phyloP scores from a whole-genome alignment of 2,888 invertebrate species.

The Dynastes tityus region DNA sequence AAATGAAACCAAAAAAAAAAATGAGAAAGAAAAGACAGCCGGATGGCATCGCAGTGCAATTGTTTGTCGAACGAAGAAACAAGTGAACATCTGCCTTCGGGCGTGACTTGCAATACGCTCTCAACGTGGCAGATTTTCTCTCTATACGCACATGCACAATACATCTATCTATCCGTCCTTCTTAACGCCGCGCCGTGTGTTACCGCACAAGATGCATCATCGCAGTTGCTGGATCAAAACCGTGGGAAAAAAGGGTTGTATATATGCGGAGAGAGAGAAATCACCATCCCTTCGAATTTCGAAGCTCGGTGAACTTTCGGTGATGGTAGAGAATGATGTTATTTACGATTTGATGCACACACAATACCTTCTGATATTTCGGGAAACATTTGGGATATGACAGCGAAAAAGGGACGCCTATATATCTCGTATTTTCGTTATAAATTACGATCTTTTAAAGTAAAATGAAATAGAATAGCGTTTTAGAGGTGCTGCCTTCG shows the following conservation, averaged over 20 bases:
- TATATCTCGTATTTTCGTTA: no score
- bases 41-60: slow-evolving; percentile 56
- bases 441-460: no score
- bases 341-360: background rate
- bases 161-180: slow-evolving; percentile 18
- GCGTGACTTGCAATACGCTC: slow-evolving; percentile 66
- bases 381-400: background rate
- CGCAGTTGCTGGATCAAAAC: slow-evolving; percentile 15
- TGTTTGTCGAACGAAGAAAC: slow-evolving; percentile 61
- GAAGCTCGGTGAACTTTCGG: slow-evolving; percentile 22
- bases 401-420: no score
- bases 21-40: background rate
- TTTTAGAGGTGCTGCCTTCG: no score
- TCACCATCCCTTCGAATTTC: slow-evolving; percentile 15
- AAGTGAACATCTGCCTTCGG: slow-evolving; percentile 65
- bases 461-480: no score
- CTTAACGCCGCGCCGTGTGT: slow-evolving; percentile 15
- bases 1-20: background rate
- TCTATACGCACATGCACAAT: background rate
- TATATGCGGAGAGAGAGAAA: background rate
- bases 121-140: slow-evolving; percentile 47
- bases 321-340: slow-evolving; percentile 11
- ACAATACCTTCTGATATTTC: background rate
- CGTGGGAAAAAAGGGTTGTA: slow-evolving; percentile 36
- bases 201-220: slow-evolving; percentile 23